Conservation (phyloP, 2,113 vertebrate species). For the Burhinus bistriatus region DNA sequence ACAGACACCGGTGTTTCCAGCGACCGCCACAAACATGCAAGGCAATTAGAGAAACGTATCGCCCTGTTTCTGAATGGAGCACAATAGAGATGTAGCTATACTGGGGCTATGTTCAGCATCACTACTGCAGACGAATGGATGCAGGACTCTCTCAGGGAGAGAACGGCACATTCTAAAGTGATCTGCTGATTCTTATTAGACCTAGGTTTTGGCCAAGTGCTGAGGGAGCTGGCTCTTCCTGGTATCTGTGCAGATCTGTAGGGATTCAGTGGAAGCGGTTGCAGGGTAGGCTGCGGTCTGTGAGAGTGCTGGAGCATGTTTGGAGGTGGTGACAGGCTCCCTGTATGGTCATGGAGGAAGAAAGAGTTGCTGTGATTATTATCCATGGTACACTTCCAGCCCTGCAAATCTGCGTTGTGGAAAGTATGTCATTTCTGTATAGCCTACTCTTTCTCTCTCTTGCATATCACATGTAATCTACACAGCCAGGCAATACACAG, state of each 20-base stretch:
- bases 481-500: neutral
- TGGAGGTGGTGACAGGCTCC: neutral
- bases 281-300: neutral
- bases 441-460: neutral
- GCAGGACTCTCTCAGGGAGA: neutral
- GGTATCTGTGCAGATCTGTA: neutral
- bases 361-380: neutral
- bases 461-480: neutral
- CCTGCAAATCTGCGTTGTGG: fast-evolving
- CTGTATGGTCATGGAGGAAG: neutral
- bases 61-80: neutral
- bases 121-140: neutral
- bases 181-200: neutral
- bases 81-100: neutral
- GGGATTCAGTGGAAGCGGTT: neutral
- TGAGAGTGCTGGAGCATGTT: neutral
- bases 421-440: neutral
- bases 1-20: neutral
- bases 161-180: neutral
- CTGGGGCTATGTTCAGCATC: neutral
- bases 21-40: neutral
- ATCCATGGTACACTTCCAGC: neutral
- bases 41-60: neutral
- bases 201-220: neutral
- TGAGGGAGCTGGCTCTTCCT: neutral